Base-by-base conservation (phyloP, 2,888 invertebrate genomes). In the Aelia acuminata region DNA sequence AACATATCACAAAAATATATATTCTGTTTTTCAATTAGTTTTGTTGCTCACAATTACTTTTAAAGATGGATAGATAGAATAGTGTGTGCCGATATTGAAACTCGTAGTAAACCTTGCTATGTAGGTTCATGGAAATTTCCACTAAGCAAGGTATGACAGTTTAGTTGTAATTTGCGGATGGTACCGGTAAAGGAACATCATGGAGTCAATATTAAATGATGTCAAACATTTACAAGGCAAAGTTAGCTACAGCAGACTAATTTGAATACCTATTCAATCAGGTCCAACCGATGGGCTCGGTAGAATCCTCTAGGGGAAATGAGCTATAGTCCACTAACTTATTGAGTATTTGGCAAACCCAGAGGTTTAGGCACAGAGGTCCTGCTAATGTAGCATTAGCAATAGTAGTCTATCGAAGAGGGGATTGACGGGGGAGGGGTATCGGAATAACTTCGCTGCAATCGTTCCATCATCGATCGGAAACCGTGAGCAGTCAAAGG, bases 191-290 rank as follows among this genome's bases (percentile, higher is more conserved):
- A 26, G 11, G 26, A 53, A 53, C 53, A 53, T n/a, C 53, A n/a
- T 53, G 8, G 10, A n/a, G 57, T 26, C 57, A 57, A 26, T 57
- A 57, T 57, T 57, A 26, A 57, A 13, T 53, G 7, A 53, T 57
- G 57, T 57, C 57, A 57, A 57, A 26, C 57, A 57, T 57, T 57
- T 26, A 57, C 57, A 26, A 26, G 57, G 26, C 26, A 26, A 26
- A 8, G 57, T 57, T 26, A 26, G 57, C 57, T 26, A 13, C 15
- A 57, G n/a, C 26, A 26, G 26, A 26, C 57, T 57, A 57, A 57
- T 57, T 57, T 26, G 57, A 57, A 57, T 57, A 57, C 13, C 57
- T 57, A 57, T 57, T 57, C 57, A 57, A 57, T 57, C 57, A 57
- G 26, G 20, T 10, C 26, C 4, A 26, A 26, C 57, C 15, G 26